Percentiles rank a stretch among this genome's conserved stretches.
Conservation (phyloP, 2,888 invertebrate species). For the Thera obeliscata region DNA sequence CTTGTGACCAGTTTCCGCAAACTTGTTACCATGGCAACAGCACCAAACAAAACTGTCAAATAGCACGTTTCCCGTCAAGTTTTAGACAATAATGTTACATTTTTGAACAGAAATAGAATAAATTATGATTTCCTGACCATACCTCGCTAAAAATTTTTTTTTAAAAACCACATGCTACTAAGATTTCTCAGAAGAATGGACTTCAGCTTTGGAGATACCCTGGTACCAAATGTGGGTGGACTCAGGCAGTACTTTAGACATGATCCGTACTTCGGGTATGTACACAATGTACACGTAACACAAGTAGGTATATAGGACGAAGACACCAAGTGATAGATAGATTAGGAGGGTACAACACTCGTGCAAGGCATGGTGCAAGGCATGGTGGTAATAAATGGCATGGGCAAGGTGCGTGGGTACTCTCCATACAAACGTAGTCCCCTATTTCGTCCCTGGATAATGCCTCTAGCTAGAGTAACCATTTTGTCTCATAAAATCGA, state of each 20-base stretch:
- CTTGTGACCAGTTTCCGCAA: constrained; percentile 65
- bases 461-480: no score
- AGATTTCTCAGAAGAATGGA: constrained; percentile 68
- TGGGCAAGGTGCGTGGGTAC: no score
- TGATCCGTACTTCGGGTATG: constrained; percentile 71
- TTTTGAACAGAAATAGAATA: constrained; percentile 46
- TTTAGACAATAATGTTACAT: constrained; percentile 66
- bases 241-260: constrained; percentile 66
- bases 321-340: no score
- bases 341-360: no score
- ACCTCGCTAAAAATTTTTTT: constrained; percentile 32
- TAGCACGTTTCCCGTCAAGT: constrained; percentile 51
- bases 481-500: no score
- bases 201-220: constrained; percentile 73
- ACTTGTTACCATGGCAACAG: constrained; percentile 62
- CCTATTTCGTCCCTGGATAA: no score
- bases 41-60: constrained; percentile 74
- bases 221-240: constrained; percentile 72
- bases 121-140: constrained; percentile 71
- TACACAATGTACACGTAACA: no score
- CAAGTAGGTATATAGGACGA: not conserved
- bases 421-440: no score
- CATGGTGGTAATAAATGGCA: no score
- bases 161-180: constrained; percentile 53
- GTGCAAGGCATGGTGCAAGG: no score